These are phyloP conservation scores for Paguma larvata DNA, from an alignment of 2,797 vertebrate species.

Conservation along the genomic window DNA sequence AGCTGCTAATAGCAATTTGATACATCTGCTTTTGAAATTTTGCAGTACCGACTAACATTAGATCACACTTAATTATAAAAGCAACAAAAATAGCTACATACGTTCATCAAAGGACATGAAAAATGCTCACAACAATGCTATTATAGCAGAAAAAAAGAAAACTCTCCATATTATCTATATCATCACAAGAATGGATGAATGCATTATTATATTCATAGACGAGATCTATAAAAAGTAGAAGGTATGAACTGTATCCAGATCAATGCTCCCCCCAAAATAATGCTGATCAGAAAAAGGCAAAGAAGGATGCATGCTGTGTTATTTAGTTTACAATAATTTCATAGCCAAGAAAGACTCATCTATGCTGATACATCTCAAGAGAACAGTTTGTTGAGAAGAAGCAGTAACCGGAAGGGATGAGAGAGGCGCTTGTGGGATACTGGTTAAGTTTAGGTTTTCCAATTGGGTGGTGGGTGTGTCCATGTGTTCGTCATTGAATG, in stretches of 20 bases:
- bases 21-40: background rate
- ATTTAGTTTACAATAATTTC: background rate
- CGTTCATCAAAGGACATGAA: background rate
- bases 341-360: background rate
- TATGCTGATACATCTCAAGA: background rate
- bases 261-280: background rate
- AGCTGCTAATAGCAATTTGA: background rate
- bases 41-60: background rate
- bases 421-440: rapidly evolving
- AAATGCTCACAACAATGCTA: background rate
- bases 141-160: background rate
- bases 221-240: background rate
- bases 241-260: background rate
- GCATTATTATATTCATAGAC: background rate
- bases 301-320: background rate
- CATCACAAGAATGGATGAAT: background rate
- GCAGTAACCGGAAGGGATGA: rapidly evolving
- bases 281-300: background rate
- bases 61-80: background rate
- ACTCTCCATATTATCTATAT: background rate
- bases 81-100: background rate
- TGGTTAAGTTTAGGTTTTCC: too few species aligned
- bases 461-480: too few species aligned
- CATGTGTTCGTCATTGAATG: background rate
- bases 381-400: background rate